Conservation (phyloP, 2,113 vertebrate species). For the Protomyctophum bolini region DNA sequence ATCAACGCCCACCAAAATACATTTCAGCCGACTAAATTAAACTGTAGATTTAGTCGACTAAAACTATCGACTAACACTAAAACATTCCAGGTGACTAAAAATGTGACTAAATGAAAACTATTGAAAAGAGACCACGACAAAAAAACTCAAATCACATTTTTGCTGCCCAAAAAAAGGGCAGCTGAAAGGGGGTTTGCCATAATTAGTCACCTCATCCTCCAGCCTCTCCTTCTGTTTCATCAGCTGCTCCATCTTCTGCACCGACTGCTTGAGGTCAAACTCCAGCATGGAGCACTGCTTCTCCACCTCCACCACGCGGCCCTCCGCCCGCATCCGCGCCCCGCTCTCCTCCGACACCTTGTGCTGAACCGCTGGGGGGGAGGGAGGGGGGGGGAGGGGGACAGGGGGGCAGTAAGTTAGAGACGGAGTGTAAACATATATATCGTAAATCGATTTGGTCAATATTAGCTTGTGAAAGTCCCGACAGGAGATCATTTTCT, state of each 20-base stretch:
- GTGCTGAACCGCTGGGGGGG: constrained; percentile 88
- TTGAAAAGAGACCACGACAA: too few relatives aligned
- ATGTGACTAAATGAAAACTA: background rate
- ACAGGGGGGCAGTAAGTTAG: too few relatives aligned
- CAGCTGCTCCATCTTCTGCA: constrained; percentile 96
- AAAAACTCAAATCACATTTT: too few relatives aligned
- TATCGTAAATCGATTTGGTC: too few relatives aligned
- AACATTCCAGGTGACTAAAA: background rate
- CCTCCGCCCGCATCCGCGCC: constrained; percentile 91
- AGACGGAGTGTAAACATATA: too few relatives aligned
- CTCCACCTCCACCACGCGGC: constrained; percentile 91
- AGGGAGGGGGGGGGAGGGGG: background rate
- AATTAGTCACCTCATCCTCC: constrained; percentile 95
- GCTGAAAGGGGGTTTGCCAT: too few relatives aligned
- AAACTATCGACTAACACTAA: background rate
- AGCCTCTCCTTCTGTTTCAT: constrained; percentile 93
- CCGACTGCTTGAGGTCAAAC: constrained; percentile 96
- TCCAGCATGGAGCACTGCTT: constrained; percentile 98
- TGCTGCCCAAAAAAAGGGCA: too few relatives aligned
- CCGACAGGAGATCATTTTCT: too few relatives aligned
- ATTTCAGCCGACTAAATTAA: background rate
- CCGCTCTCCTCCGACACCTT: constrained; percentile 93
- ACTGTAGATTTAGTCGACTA: background rate
- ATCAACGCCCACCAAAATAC: too few relatives aligned
- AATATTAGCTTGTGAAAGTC: too few relatives aligned